A percentile compares a stretch with the other conserved stretches of the same genome.
These are phyloP conservation scores for Cecidostiba fungosa DNA, from an alignment of 2,888 invertebrate genomes.

Conservation along the genomic window DNA sequence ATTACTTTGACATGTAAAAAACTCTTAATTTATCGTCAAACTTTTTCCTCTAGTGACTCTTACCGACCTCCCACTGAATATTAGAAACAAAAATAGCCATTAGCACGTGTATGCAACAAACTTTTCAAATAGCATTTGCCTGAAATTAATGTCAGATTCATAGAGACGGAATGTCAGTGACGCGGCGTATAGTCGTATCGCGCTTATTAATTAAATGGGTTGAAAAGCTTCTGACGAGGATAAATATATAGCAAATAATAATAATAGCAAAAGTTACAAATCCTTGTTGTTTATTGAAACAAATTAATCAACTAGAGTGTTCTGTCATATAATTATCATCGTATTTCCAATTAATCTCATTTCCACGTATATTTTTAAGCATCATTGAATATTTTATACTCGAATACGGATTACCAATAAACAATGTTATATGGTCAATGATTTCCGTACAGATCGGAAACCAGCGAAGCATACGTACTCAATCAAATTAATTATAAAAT, in stretches of 20 bases:
- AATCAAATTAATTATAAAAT: not conserved
- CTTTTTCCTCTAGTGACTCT: not conserved
- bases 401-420: not conserved
- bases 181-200: too few species aligned
- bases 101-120: not conserved
- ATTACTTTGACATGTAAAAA: constrained; percentile 24
- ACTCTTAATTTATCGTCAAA: constrained; percentile 21
- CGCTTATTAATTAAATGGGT: too few species aligned
- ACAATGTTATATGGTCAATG: not conserved
- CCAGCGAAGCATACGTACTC: not conserved
- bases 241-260: not conserved
- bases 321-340: not conserved
- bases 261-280: not conserved
- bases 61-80: not conserved
- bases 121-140: not conserved
- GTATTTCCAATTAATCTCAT: not conserved
- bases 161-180: not conserved
- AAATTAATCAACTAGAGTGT: not conserved
- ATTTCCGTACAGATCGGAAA: not conserved
- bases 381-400: not conserved
- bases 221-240: not conserved
- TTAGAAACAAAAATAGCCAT: constrained; percentile 6
- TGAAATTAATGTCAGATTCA: not conserved
- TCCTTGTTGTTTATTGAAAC: not conserved
- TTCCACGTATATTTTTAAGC: not conserved